Percentiles rank a stretch among this genome's conserved stretches.
Evolutionary conservation across 2,888 invertebrate species (phyloP).

Genomic region (Thumatha senex): DNA sequence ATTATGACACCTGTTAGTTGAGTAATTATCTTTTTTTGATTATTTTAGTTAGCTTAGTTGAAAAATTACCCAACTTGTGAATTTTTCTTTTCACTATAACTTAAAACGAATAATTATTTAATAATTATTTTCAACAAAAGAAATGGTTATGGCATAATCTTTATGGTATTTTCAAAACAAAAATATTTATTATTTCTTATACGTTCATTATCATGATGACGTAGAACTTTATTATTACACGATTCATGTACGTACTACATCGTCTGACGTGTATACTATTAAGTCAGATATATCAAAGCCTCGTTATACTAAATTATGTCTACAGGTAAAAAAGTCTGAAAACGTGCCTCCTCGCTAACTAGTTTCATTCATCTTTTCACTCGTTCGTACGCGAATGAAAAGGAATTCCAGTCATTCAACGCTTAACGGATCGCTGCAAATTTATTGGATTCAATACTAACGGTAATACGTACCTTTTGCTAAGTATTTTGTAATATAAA

Average conservation of each 20-base stretch:
- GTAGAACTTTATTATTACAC: conserved; percentile 2
- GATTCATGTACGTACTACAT: conserved; percentile 2
- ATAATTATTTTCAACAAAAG: too few species aligned
- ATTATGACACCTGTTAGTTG: too few species aligned
- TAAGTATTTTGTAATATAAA: neutral
- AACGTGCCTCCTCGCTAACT: conserved; percentile 48
- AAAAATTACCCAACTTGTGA: too few species aligned
- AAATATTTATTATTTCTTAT: too few species aligned
- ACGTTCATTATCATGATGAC: too few species aligned
- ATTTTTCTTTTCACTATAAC: too few species aligned
- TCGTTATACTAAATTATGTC: conserved; percentile 44
- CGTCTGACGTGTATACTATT: conserved; percentile 3
- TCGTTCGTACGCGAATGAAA: conserved; percentile 35
- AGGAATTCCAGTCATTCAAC: conserved; percentile 19
- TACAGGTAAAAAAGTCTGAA: conserved; percentile 22
- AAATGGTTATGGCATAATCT: too few species aligned
- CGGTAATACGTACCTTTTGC: neutral
- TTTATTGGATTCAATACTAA: conserved; percentile 19
- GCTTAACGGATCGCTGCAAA: conserved; percentile 23
- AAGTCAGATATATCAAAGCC: conserved; percentile 30
- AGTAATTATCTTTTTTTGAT: too few species aligned
- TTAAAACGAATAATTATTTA: too few species aligned
- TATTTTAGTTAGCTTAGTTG: too few species aligned
- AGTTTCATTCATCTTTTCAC: conserved; percentile 52
- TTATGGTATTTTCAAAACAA: too few species aligned